Evolutionary conservation across 2,113 vertebrate species (phyloP), one percentile per base, ranked within the genome.

Genomic region (Myxocyprinus asiaticus): DNA sequence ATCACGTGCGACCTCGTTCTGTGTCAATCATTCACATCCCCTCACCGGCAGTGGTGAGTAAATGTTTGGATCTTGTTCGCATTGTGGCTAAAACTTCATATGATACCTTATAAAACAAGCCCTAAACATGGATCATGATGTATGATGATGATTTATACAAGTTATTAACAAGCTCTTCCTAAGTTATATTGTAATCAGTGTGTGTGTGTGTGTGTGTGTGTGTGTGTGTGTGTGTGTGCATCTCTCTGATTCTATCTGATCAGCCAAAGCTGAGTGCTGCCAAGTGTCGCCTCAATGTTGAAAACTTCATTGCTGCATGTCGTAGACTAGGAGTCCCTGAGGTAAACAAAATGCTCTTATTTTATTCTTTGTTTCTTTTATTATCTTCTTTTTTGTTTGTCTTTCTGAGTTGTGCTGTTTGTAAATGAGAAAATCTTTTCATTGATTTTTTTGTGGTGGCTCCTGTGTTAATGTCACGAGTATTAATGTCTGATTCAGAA

Each of bases 31-130:
- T 96, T 82, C 94, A 97, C 42, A 90, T 96, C 67, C 95, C 96
- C 45, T 97, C 95, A 0, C 96, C 95, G 4, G 96, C 96, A 8
- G 96, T 96, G 94, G 96, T 97, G 85, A 94, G 94, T 67, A 53
- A 22, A 61, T 14, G 9, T 10, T 42, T 17, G 48, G 63, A 33
- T 78, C 9, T 44, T 33, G 22, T 33, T 33, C 22, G 3, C 9
- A 56, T 62, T 47, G 50, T n/a, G 83, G 58, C 6, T 10, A 63
- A 43, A 11, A 43, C 12, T 33, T 33, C 22, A 33, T 33, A 1
- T 33, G 9, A 2, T 4, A 11, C 9, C 43, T n/a, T 45, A 33
- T 50, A 56, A 58, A 9, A 48, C 15, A 50, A 62, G 10, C 3
- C 22, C 22, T 33, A n/a, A 15, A 4, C 9, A 6, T 14, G 15